Conservation (phyloP, 2,797 vertebrate genomes). For the Danio aesculapii region DNA sequence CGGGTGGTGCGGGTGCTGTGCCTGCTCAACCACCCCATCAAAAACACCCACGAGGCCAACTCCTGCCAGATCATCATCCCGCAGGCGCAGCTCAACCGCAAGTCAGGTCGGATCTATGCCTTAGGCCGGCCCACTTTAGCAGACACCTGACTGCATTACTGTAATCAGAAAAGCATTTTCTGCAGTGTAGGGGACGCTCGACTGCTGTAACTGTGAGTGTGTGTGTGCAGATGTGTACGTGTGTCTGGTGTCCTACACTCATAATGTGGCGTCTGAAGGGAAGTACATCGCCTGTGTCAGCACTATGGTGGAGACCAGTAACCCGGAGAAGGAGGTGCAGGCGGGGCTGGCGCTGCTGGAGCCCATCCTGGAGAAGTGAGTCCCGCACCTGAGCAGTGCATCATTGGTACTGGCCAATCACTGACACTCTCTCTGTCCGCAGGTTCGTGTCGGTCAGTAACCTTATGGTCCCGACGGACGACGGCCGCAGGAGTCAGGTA, state of each 20-base stretch:
- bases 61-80: slow-evolving; percentile 85
- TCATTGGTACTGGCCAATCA: background rate
- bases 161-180: too few relatives aligned
- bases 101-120: slow-evolving; percentile 71
- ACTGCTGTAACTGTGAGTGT: background rate
- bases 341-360: slow-evolving; percentile 77
- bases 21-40: slow-evolving; percentile 82
- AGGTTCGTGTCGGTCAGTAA: slow-evolving; percentile 77
- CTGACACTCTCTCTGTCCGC: slow-evolving; percentile 5
- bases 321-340: slow-evolving; percentile 81
- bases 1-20: slow-evolving; percentile 80
- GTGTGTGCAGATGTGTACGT: slow-evolving; percentile 78
- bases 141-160: background rate
- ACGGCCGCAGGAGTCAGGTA: slow-evolving; percentile 80
- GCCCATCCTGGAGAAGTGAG: slow-evolving; percentile 80
- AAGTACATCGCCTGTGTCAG: slow-evolving; percentile 82
- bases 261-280: slow-evolving; percentile 79
- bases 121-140: background rate
- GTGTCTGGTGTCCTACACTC: slow-evolving; percentile 75
- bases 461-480: slow-evolving; percentile 74
- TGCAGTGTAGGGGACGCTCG: too few relatives aligned
- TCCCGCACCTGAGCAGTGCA: background rate
- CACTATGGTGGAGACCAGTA: slow-evolving; percentile 75
- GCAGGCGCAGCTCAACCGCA: slow-evolving; percentile 77
- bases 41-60: slow-evolving; percentile 78